phyloP scores from a whole-genome alignment of 2,113 vertebrate genomes.

The Protomyctophum bolini region DNA sequence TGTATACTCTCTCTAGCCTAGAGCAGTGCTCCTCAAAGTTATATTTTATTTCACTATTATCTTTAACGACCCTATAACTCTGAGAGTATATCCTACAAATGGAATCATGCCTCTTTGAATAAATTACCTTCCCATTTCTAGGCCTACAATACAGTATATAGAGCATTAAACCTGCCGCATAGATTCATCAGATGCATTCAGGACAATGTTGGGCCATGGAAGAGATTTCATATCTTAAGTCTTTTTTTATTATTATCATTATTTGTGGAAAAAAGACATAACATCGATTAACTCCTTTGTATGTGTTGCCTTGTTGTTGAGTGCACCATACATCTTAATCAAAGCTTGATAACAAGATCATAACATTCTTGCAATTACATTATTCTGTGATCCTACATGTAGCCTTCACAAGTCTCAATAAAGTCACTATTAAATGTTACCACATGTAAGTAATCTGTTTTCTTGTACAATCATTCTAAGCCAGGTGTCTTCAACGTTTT shows the following conservation, averaged over 20 bases:
- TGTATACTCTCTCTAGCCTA: too few species aligned
- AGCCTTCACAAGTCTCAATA: conserved; percentile 9
- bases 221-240: too few species aligned
- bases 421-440: conserved; percentile 27
- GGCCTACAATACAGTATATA: not conserved
- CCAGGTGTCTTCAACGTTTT: too few species aligned
- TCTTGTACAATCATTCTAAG: conserved; percentile 14
- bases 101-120: conserved; percentile 8
- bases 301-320: conserved; percentile 3
- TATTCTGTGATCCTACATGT: conserved; percentile 14
- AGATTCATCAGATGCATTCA: conserved; percentile 15
- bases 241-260: too few species aligned
- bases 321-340: conserved; percentile 11
- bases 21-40: too few species aligned
- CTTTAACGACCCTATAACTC: too few species aligned
- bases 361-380: conserved; percentile 6
- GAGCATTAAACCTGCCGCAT: conserved; percentile 1
- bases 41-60: too few species aligned
- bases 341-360: conserved; percentile 22
- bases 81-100: not conserved
- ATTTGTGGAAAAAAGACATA: too few species aligned
- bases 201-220: not conserved
- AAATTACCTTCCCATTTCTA: conserved; percentile 9
- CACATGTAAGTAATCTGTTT: conserved; percentile 1
- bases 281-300: not conserved